These are phyloP conservation scores for Anthrax anthrax DNA, from an alignment of 2,888 invertebrate genomes.

Conservation along the genomic window DNA sequence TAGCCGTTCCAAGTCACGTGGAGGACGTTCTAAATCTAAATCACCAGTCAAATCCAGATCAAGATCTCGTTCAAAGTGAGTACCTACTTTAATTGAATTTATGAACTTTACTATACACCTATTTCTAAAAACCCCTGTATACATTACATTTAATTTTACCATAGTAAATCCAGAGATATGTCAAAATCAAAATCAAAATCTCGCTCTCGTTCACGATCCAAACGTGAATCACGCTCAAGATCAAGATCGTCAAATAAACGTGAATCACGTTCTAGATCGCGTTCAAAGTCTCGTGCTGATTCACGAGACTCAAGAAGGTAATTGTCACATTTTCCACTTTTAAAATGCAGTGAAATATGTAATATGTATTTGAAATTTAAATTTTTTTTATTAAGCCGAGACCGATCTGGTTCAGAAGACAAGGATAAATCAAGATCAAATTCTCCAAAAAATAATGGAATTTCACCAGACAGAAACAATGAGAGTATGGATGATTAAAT, in stretches of 20 bases:
- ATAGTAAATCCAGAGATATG: constrained; percentile 47
- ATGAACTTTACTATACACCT: too few species aligned
- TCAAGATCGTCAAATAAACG: constrained; percentile 31
- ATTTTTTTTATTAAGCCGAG: constrained; percentile 25
- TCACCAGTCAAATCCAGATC: constrained; percentile 67
- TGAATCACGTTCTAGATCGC: constrained; percentile 35
- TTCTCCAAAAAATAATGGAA: constrained; percentile 38
- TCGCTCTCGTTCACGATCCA: constrained; percentile 41
- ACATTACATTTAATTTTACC: constrained; percentile 16
- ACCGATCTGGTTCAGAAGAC: constrained; percentile 53
- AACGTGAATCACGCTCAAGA: constrained; percentile 31
- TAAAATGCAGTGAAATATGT: neutral
- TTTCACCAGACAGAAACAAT: constrained; percentile 36
- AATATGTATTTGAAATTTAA: too few species aligned
- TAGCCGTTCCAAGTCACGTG: constrained; percentile 38
- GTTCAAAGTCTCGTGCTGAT: constrained; percentile 36
- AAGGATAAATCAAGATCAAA: constrained; percentile 45
- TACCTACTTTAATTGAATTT: neutral
- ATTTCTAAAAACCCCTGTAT: neutral
- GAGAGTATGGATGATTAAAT: constrained; percentile 37
- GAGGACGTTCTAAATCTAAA: constrained; percentile 41
- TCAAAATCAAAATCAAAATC: constrained; percentile 52
- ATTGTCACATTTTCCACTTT: too few species aligned
- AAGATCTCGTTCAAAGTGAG: constrained; percentile 62
- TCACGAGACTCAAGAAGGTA: constrained; percentile 37